Percentiles rank a stretch among this genome's conserved stretches.
Conservation (phyloP, 1,140 invertebrate species). For the Drosophila carrolli region DNA sequence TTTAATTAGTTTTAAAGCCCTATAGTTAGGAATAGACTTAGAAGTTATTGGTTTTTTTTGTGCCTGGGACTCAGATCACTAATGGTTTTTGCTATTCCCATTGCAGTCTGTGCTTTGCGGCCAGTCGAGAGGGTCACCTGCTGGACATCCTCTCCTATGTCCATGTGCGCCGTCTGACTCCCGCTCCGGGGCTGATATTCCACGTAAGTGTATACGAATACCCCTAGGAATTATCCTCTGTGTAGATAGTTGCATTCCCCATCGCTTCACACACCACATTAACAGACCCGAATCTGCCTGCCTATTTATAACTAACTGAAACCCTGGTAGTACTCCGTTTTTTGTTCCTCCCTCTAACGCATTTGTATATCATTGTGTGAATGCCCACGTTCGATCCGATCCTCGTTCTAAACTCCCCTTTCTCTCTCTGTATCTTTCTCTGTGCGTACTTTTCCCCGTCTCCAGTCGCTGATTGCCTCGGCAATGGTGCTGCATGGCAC, state of each 20-base stretch:
- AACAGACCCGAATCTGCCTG: neutral
- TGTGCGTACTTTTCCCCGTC: conserved; percentile 20
- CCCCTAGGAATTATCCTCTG: too few relatives aligned
- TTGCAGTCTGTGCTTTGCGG: conserved; percentile 95
- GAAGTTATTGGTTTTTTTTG: too few relatives aligned
- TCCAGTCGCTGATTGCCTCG: conserved; percentile 89
- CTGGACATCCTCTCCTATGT: conserved; percentile 97
- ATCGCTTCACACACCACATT: neutral
- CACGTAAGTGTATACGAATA: conserved; percentile 89
- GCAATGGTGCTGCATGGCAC: conserved; percentile 95
- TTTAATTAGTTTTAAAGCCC: too few relatives aligned
- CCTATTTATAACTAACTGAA: neutral
- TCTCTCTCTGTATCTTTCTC: conserved; percentile 61
- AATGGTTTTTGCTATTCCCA: conserved; percentile 3
- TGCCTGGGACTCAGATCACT: too few relatives aligned
- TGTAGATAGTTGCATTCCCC: neutral
- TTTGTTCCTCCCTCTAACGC: neutral
- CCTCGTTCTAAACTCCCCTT: conserved; percentile 22
- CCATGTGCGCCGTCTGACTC: conserved; percentile 95
- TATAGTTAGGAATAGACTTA: too few relatives aligned
- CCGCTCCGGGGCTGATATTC: conserved; percentile 97
- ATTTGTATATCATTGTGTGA: neutral
- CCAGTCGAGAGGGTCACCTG: conserved; percentile 96
- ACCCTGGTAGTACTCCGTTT: neutral
- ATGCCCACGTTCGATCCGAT: conserved; percentile 1